Evolutionary conservation across 2,113 vertebrate species (phyloP).

Genomic region (Eubucco bourcierii): DNA sequence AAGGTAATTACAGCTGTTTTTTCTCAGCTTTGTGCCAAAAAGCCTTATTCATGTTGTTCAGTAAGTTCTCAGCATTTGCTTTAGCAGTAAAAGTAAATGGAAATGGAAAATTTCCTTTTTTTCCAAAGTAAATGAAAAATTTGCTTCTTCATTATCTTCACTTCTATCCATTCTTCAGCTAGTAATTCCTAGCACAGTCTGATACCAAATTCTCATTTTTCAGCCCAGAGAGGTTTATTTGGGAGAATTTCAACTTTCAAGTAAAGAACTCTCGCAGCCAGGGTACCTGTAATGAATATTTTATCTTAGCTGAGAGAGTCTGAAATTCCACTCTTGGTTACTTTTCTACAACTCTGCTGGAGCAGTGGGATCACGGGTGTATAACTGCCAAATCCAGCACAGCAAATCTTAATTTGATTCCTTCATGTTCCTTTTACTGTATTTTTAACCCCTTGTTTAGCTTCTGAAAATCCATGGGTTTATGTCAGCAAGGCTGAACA

Average conservation of each 20-base stretch:
- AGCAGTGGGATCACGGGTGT: neutral
- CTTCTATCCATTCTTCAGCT: constrained; percentile 27
- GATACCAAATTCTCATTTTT: constrained; percentile 49
- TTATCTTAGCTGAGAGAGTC: constrained; percentile 24
- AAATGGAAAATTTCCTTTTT: too few relatives aligned
- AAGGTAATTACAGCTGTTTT: constrained; percentile 15
- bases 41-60: neutral
- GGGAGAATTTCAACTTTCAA: constrained; percentile 16
- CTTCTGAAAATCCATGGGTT: neutral
- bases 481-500: neutral
- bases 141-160: constrained; percentile 3
- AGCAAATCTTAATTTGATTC: neutral
- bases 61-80: neutral
- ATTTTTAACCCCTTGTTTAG: constrained; percentile 5
- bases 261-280: constrained; percentile 17
- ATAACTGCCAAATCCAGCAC: neutral
- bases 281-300: constrained; percentile 6
- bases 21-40: neutral
- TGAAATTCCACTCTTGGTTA: constrained; percentile 40
- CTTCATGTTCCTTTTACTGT: neutral
- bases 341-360: neutral
- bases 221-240: constrained; percentile 13
- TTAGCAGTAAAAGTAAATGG: neutral
- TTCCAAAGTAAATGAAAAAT: neutral
- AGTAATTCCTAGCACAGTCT: neutral